Conservation (phyloP, 2,797 vertebrate species). For the Anguilla megastoma region DNA sequence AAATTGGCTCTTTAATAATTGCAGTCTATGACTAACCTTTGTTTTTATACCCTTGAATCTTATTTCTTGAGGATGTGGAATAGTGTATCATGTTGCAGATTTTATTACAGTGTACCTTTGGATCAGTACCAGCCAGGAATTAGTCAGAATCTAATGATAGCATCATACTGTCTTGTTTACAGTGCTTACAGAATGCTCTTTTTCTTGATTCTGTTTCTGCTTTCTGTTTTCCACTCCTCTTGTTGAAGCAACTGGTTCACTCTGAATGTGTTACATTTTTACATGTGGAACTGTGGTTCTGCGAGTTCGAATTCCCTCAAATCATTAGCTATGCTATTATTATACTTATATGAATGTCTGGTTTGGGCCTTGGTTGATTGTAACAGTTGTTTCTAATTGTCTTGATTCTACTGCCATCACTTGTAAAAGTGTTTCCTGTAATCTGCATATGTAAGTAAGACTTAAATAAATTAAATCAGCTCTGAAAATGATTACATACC, state of each 20-base stretch:
- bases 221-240: background rate
- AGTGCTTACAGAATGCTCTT: background rate
- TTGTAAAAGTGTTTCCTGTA: background rate
- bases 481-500: background rate
- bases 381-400: background rate
- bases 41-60: background rate
- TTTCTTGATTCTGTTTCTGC: background rate
- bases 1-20: background rate
- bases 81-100: background rate
- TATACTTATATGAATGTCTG: background rate
- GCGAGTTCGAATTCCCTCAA: background rate
- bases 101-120: background rate
- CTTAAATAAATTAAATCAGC: background rate
- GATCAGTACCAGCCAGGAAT: background rate
- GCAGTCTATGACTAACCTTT: background rate
- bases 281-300: background rate
- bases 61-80: background rate
- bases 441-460: background rate
- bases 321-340: background rate
- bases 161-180: background rate
- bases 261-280: background rate
- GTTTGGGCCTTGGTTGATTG: background rate
- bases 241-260: background rate
- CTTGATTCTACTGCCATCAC: background rate
- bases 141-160: background rate